phyloP scores from a whole-genome alignment of 2,888 invertebrate genomes.

The Torymus tubicola region DNA sequence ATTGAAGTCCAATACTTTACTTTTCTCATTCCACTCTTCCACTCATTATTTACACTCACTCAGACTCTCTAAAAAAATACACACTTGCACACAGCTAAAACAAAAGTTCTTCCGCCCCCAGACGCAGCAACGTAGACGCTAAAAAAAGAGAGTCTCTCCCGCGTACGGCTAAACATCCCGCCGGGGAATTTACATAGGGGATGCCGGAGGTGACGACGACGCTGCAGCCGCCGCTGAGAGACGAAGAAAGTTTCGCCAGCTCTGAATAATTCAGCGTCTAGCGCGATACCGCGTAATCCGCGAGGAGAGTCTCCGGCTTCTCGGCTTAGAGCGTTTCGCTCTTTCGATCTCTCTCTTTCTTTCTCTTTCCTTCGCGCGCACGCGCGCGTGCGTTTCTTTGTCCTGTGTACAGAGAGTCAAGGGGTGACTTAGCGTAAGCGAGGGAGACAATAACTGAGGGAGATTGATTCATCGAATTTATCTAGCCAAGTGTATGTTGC shows the following conservation, averaged over 20 bases:
- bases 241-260: conserved; percentile 66
- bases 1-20: not conserved
- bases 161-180: conserved; percentile 37
- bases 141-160: not conserved
- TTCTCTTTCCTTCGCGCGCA: no score
- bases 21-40: not conserved
- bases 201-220: conserved; percentile 43
- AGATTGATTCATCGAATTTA: conserved; percentile 37
- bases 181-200: conserved; percentile 45
- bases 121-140: conserved; percentile 1
- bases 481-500: not conserved
- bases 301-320: conserved; percentile 44
- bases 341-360: not conserved
- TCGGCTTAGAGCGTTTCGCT: conserved; percentile 32
- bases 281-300: conserved; percentile 72
- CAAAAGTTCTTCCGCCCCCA: not conserved
- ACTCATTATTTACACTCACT: not conserved
- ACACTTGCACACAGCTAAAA: not conserved
- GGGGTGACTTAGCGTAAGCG: not conserved
- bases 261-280: conserved; percentile 74
- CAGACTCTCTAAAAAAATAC: not conserved
- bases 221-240: not conserved
- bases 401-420: not conserved
- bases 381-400: not conserved
- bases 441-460: not conserved